Evolutionary conservation across 2,797 vertebrate genomes (phyloP), one percentile per base, ranked within the genome.

Genomic region (Manis crassicaudata): DNA sequence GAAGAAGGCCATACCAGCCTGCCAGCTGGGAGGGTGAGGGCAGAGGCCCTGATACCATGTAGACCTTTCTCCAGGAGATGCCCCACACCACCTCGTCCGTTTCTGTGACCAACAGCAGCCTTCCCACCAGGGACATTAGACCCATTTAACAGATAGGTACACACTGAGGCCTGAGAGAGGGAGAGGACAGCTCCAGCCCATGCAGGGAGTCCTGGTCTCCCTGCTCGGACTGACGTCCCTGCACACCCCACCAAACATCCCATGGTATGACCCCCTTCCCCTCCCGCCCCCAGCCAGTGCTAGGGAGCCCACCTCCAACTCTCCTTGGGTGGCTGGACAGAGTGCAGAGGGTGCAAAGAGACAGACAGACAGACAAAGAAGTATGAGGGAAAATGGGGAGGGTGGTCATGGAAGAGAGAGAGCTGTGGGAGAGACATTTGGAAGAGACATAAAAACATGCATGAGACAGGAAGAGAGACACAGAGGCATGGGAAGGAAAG

Each of bases 391-490:
- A 25, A 7, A 60, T 1, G 21, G n/a, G 35, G 21, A 0, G 23
- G 4, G 21, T 35, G 12, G n/a, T 32, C 40, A 23, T 0, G 50
- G 62, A n/a, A 35, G 27, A 46, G 12, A 29, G 90, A 92, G 86
- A 76, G 68, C 56, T 4, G 92, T 88, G 93, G 95, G 95, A 91
- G 82, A 63, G 37, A 67, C n/a, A 70, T 50, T 54, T n/a, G 23
- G 58, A 67, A 86, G 92, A 92, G 52, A 81, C 6, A 32, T 7
- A 56, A 67, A 63, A 62, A 67, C 43, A 37, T 72, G 13, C 5
- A 10, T 9, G 37, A 67, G 96, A 85, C 58, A 92, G 95, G 82
- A 79, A 97, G 32, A 65, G 60, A 88, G 29, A 84, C 52, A 25
- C 7, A 21, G 88, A 27, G 7, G 17, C 20, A 18, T 11, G 18